Base-by-base conservation (phyloP, 2,797 vertebrate species). In the Chelonia mydas region DNA sequence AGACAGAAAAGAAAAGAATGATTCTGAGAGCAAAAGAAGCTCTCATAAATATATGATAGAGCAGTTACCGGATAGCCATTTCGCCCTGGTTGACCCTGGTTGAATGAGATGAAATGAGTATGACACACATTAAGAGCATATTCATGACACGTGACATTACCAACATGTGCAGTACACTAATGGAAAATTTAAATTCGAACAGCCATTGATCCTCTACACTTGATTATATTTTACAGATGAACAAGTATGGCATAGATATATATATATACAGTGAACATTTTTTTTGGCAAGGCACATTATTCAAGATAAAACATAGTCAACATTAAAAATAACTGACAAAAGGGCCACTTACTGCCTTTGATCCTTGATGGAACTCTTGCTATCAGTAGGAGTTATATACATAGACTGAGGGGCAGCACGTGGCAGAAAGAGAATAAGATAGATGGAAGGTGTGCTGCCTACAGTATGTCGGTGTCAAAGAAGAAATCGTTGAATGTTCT, bases 11-110 rank as follows among this genome's bases (percentile, higher is more conserved):
- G 79, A 93, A 95, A 74, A 91, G 54, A 94, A 86, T 33, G 72
- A 7, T 68, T 83, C 33, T 76, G 45, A 81, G 57, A 81, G 53
- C 59, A 87, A 89, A 28, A 61, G 33, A 94, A 6, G 83, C 95
- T 94, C 41, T 90, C 88, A 93, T 85, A 97, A 96, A 96, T n/a
- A 95, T n/a, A 94, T 21, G 78, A 91, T 93, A 84, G 59, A 54
- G 57, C 59, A 95, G 72, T 98, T 98, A 97, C 97, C 95, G 93
- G 95, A 86, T 97, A 97, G 97, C 96, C 97, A 97, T 97, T 97
- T 97, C 95, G 90, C 96, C 97, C 97, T 97, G 97, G 96, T 85
- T 96, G 97, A 96, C 97, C 96, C 97, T 97, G 96, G 96, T 94
- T 94, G 91, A 96, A 97, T 97, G 95, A 97, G 94, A 97, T 97